Percentiles rank a stretch among this genome's conserved stretches.
Evolutionary conservation across 1,140 invertebrate genomes (phyloP).

Genomic region (Drosophila santomea): DNA sequence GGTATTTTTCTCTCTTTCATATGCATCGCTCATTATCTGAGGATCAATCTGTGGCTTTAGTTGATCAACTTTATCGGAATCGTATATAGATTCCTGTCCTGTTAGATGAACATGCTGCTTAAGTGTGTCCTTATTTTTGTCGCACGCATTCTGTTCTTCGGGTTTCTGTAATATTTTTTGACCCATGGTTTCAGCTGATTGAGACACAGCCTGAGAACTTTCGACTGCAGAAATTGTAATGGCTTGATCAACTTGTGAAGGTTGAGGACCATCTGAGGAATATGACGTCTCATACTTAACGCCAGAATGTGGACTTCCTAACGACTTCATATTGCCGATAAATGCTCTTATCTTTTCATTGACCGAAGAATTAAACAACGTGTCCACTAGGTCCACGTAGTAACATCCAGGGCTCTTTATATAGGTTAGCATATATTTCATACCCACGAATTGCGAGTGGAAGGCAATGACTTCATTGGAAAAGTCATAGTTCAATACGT

Average conservation of each 20-base stretch:
- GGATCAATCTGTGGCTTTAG: not conserved
- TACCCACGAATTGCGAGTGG: conserved; percentile 26
- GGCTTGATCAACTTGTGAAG: not conserved
- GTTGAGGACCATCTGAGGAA: too few relatives aligned
- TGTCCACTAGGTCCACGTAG: conserved; percentile 35
- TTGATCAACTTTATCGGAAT: too few relatives aligned
- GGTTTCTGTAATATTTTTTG: not conserved
- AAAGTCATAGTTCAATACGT: conserved; percentile 26
- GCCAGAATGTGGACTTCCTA: not conserved
- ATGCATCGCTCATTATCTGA: too few relatives aligned
- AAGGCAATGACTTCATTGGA: conserved; percentile 19
- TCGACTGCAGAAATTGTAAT: not conserved
- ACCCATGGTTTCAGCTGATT: too few relatives aligned
- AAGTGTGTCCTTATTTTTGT: not conserved
- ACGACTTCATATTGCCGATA: conserved; percentile 9
- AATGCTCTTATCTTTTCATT: conserved; percentile 41
- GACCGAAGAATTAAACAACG: conserved; percentile 20
- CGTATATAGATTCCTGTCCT: not conserved
- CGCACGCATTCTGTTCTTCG: not conserved
- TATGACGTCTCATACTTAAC: not conserved
- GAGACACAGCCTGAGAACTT: too few relatives aligned
- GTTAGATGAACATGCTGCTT: not conserved
- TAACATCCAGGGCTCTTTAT: conserved; percentile 4
- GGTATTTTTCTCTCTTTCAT: too few relatives aligned
- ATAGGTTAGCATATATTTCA: conserved; percentile 17